Evolutionary conservation across 2,113 vertebrate genomes (phyloP).

Genomic region (Perognathus longimembris): DNA sequence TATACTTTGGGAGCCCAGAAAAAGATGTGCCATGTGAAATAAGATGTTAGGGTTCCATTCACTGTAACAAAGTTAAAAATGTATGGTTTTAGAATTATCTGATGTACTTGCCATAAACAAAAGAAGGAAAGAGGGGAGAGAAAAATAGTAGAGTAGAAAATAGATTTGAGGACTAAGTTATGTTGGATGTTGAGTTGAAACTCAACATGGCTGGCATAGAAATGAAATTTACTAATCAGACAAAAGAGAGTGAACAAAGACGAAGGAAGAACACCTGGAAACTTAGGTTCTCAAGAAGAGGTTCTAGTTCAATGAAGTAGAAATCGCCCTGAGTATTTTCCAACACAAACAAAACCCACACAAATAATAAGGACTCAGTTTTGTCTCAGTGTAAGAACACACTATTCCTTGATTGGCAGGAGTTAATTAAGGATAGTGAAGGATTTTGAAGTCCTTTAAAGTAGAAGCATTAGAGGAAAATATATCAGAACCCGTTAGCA

Average conservation of each 20-base stretch:
- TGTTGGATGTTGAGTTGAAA: neutral
- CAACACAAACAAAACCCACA: neutral
- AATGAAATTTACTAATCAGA: neutral
- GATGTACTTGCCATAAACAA: neutral
- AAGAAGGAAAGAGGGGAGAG: neutral
- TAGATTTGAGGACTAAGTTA: neutral
- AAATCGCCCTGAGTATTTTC: neutral
- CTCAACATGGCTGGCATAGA: neutral
- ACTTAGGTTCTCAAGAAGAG: neutral
- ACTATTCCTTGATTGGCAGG: neutral
- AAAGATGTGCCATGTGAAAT: neutral
- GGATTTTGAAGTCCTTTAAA: neutral
- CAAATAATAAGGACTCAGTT: neutral
- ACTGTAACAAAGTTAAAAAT: neutral
- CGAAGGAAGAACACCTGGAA: neutral
- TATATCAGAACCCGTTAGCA: neutral
- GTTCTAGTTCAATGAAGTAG: neutral
- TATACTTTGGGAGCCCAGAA: neutral
- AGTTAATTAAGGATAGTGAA: neutral
- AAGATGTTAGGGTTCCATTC: neutral
- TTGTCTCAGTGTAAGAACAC: neutral
- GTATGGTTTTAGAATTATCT: neutral
- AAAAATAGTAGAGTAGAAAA: neutral
- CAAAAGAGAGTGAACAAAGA: neutral
- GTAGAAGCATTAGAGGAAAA: neutral